Evolutionary conservation across 2,113 vertebrate genomes (phyloP).

Genomic region (Sisor rabdophorus): DNA sequence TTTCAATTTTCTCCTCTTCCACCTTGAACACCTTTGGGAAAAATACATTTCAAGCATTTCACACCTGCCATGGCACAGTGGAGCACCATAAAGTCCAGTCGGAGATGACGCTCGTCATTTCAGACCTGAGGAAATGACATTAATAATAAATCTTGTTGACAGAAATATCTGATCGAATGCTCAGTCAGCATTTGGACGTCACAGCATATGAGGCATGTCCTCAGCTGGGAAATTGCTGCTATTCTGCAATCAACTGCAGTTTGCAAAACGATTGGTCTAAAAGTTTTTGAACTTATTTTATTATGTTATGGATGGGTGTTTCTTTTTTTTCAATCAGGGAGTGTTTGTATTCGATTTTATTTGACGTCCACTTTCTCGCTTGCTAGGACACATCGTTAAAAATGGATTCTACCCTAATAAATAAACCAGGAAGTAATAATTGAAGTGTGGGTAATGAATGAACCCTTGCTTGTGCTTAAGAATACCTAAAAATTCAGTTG

Average conservation of each 20-base stretch:
- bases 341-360: neutral
- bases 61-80: slow-evolving; percentile 31
- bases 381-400: neutral
- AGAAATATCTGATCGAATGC: slow-evolving; percentile 35
- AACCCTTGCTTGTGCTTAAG: neutral
- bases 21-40: neutral
- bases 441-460: slow-evolving; percentile 1
- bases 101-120: slow-evolving; percentile 11
- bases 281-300: slow-evolving; percentile 15
- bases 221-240: slow-evolving; percentile 18
- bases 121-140: neutral
- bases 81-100: slow-evolving; percentile 11
- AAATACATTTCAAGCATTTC: slow-evolving; percentile 41
- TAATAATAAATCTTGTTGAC: slow-evolving; percentile 40
- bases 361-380: slow-evolving; percentile 21
- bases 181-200: slow-evolving; percentile 28
- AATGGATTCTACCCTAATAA: neutral
- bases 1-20: slow-evolving; percentile 21
- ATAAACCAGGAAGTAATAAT: neutral
- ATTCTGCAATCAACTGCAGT: slow-evolving; percentile 19
- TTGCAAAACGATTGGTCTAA: slow-evolving; percentile 26
- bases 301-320: slow-evolving; percentile 5
- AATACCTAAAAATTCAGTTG: neutral
- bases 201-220: slow-evolving; percentile 27
- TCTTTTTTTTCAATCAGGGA: neutral